Base-by-base conservation (phyloP, 2,113 vertebrate species). In the Nannobrachium achirus region DNA sequence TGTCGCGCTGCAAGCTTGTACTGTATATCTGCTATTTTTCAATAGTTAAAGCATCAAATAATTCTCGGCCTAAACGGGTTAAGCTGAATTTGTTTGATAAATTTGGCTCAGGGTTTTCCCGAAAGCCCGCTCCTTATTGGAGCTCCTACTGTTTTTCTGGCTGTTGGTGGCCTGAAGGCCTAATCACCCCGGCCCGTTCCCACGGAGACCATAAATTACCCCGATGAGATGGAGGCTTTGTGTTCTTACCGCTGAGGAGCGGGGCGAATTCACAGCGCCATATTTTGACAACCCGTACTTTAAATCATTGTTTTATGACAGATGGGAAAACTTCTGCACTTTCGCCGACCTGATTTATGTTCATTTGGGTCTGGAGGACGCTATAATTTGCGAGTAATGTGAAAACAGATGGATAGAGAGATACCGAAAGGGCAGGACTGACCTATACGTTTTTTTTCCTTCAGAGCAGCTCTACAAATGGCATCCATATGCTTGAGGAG, bases 271-370 rank as follows among this genome's bases (percentile, higher is more conserved):
- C 91, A 88, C 95, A 91, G 95, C 90, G 50, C 91, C 89, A 79
- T 95, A 91, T 96, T 96, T 96, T 97, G 95, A 98, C 96, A 96
- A 95, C 94, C 93, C 91, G 89, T 93, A 90, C 94, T 94, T 95
- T 98, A 95, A 96, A 96, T 97, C 96, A 96, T 97, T 97, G 95
- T 95, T 96, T 98, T 97, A 97, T 96, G 97, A 97, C 94, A 94
- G 96, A 96, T 93, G 94, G 96, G 94, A 94, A 95, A 98, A 96
- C 92, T 92, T 88, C 71, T 95, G 94, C 94, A 91, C 89, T 94
- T 94, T 98, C 93, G 85, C 88, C 83, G 88, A 69, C 2, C 92
- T 96, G 96, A 98, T 99, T 98, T 98, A 99, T 94, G 94, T 93
- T 93, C 94, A 96, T 96, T 93, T 86, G 90, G 93, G 96, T 95